These are phyloP conservation scores for Lacerta viridis DNA, from an alignment of 2,797 vertebrate genomes.

Conservation along the genomic window DNA sequence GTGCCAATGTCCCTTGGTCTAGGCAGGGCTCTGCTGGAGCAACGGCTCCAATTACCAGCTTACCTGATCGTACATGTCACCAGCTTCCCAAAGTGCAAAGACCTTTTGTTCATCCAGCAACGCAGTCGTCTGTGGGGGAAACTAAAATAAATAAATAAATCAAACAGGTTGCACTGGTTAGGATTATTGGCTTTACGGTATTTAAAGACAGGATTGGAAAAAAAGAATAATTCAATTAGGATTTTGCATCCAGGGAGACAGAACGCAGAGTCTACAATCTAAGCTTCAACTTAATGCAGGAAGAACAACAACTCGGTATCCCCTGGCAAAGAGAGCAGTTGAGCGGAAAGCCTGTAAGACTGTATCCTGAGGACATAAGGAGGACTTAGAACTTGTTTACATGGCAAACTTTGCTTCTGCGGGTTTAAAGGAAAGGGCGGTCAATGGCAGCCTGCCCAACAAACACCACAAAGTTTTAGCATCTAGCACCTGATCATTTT, in stretches of 20 bases:
- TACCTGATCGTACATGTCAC: slow-evolving; percentile 94
- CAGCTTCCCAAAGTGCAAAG: slow-evolving; percentile 95
- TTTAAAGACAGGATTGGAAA: background rate
- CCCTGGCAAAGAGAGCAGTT: background rate
- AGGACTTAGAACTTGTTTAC: background rate
- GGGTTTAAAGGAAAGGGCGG: no score
- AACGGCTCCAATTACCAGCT: slow-evolving; percentile 34
- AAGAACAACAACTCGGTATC: background rate
- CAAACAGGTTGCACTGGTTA: slow-evolving; percentile 43
- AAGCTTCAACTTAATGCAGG: background rate
- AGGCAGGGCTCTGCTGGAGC: background rate
- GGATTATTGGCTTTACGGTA: slow-evolving; percentile 1
- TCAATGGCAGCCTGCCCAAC: no score
- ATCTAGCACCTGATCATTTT: background rate
- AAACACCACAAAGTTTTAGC: background rate
- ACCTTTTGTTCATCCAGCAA: slow-evolving; percentile 96
- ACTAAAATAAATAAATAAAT: slow-evolving; percentile 79
- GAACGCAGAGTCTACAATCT: background rate
- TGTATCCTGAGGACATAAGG: background rate
- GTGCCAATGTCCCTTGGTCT: background rate
- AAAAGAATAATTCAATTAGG: background rate
- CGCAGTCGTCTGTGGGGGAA: slow-evolving; percentile 93
- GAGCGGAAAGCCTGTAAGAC: background rate
- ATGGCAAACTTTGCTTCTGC: background rate
- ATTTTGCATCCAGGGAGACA: background rate